phyloP scores from a whole-genome alignment of 1,140 invertebrate species.

The Zophobas morio region DNA sequence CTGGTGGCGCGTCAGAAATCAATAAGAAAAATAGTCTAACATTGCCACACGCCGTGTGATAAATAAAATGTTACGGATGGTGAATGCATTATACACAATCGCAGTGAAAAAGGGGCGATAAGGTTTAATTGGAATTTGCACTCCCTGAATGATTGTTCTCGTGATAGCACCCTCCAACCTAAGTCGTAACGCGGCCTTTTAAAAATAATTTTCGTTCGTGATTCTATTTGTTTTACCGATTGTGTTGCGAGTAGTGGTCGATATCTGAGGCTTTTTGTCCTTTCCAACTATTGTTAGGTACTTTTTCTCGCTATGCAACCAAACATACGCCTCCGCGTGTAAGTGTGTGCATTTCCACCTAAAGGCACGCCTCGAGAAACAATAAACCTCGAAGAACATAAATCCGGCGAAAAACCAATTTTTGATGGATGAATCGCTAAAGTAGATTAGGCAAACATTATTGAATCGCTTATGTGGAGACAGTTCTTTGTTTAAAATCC shows the following conservation, averaged over 20 bases:
- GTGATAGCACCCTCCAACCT: neutral
- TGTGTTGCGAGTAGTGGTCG: neutral
- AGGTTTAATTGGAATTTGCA: constrained; percentile 34
- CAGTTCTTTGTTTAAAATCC: neutral
- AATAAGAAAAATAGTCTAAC: constrained; percentile 13
- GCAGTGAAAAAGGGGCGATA: constrained; percentile 32
- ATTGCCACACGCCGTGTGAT: constrained; percentile 12
- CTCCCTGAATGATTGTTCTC: constrained; percentile 4
- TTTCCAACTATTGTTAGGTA: constrained; percentile 3
- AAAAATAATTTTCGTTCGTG: constrained; percentile 20
- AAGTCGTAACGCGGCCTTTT: neutral
- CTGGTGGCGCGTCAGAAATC: neutral
- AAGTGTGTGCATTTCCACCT: neutral
- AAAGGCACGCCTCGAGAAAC: no score
- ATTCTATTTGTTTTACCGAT: constrained; percentile 13
- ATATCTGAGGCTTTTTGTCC: neutral
- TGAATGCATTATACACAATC: constrained; percentile 26
- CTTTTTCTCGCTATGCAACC: neutral
- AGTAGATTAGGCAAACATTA: neutral
- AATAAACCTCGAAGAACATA: neutral
- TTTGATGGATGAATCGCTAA: neutral
- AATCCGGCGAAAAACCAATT: neutral
- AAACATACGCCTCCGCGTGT: neutral
- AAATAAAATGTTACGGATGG: constrained; percentile 24
- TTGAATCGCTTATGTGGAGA: neutral